These are phyloP conservation scores for Phycodurus eques DNA, from an alignment of 2,113 vertebrate species.

Conservation along the genomic window DNA sequence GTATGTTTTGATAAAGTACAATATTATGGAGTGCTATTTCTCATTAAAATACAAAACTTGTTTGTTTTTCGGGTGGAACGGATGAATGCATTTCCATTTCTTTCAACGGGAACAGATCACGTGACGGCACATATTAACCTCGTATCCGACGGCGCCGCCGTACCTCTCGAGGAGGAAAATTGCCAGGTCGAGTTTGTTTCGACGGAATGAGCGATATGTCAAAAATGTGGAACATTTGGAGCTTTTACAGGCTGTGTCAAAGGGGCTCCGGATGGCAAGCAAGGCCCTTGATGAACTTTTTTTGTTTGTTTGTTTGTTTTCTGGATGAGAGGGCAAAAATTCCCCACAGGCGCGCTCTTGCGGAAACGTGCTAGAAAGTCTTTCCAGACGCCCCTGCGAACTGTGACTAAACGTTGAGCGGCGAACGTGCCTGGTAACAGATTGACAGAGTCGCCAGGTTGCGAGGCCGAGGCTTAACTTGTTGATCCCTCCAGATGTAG, in stretches of 20 bases:
- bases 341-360: not conserved
- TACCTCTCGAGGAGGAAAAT: not conserved
- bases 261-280: not conserved
- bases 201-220: too few species aligned
- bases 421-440: constrained; percentile 51
- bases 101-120: too few species aligned
- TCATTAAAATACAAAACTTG: too few species aligned
- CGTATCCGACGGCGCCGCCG: too few species aligned
- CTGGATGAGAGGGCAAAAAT: not conserved
- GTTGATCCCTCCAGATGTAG: constrained; percentile 68
- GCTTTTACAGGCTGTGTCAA: too few species aligned
- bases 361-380: not conserved
- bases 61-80: too few species aligned
- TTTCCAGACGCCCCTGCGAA: not conserved
- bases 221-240: too few species aligned
- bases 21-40: too few species aligned
- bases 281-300: not conserved
- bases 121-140: too few species aligned
- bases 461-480: constrained; percentile 65
- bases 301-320: not conserved
- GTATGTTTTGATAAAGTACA: too few species aligned
- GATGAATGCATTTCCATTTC: too few species aligned
- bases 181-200: too few species aligned
- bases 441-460: constrained; percentile 62
- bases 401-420: constrained; percentile 11